Evolutionary conservation across 2,113 vertebrate genomes (phyloP).

Genomic region (Menura novaehollandiae): DNA sequence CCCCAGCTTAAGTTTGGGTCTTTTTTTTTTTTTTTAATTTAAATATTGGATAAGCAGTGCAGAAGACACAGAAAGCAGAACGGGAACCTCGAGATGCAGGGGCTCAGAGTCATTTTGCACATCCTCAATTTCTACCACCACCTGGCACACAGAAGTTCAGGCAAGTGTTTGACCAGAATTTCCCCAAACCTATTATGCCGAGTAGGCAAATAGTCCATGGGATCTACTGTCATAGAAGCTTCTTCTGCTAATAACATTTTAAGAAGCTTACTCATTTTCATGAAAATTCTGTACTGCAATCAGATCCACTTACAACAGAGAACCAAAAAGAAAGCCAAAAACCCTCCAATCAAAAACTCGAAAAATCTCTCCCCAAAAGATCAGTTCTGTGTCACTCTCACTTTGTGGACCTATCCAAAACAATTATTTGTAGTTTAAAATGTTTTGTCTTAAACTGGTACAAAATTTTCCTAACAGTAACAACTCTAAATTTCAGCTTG

Average conservation of each 20-base stretch:
- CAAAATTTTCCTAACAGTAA: not conserved
- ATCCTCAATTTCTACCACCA: not conserved
- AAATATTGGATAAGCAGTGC: not conserved
- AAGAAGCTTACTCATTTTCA: not conserved
- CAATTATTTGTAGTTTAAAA: not conserved
- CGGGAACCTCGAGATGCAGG: not conserved
- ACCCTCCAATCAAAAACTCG: too few relatives aligned
- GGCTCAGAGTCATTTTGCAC: not conserved
- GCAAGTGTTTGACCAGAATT: not conserved
- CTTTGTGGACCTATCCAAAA: not conserved
- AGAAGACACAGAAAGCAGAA: not conserved
- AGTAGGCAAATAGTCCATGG: not conserved
- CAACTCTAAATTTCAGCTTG: not conserved
- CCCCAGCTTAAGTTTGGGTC: rapidly evolving
- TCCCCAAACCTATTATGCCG: not conserved
- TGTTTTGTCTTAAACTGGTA: not conserved
- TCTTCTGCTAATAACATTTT: not conserved
- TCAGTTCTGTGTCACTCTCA: not conserved
- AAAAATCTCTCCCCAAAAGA: not conserved
- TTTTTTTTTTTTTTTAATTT: not conserved
- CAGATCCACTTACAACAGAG: not conserved
- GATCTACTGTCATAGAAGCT: not conserved
- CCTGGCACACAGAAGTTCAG: not conserved
- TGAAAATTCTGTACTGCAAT: not conserved
- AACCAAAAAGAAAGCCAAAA: not conserved